A percentile compares a stretch with the other conserved stretches of the same genome.
Conservation (phyloP, 2,113 vertebrate species). For the Uria lomvia region DNA sequence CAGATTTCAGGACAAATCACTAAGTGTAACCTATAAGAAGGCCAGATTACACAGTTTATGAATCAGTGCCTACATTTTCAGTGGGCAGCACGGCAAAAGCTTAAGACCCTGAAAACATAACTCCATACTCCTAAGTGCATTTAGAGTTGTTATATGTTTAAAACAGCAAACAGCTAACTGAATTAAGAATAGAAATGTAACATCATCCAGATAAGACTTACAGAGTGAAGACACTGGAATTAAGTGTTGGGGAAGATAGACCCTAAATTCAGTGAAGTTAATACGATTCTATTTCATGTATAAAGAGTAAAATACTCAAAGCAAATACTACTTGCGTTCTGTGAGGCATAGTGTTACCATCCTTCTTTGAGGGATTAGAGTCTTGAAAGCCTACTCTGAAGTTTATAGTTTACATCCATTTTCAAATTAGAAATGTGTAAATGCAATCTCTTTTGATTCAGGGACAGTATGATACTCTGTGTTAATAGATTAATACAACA, state of each 20-base stretch:
- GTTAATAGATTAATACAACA: not conserved
- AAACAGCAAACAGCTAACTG: not conserved
- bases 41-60: not conserved
- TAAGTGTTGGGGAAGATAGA: not conserved
- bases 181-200: not conserved
- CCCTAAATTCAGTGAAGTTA: not conserved
- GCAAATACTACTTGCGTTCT: not conserved
- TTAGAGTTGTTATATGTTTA: conserved; percentile 4
- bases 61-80: not conserved
- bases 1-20: not conserved
- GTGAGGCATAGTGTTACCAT: not conserved
- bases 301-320: not conserved
- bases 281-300: not conserved
- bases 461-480: not conserved
- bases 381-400: not conserved
- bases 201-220: not conserved
- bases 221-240: not conserved
- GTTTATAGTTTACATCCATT: not conserved
- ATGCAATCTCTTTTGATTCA: not conserved
- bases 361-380: not conserved
- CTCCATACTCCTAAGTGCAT: not conserved
- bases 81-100: not conserved
- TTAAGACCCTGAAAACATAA: not conserved
- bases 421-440: not conserved
- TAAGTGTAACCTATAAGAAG: not conserved